Evolutionary conservation across 2,113 vertebrate species (phyloP), one percentile per base, ranked within the genome.

Genomic region (Aleadryas rufinucha): DNA sequence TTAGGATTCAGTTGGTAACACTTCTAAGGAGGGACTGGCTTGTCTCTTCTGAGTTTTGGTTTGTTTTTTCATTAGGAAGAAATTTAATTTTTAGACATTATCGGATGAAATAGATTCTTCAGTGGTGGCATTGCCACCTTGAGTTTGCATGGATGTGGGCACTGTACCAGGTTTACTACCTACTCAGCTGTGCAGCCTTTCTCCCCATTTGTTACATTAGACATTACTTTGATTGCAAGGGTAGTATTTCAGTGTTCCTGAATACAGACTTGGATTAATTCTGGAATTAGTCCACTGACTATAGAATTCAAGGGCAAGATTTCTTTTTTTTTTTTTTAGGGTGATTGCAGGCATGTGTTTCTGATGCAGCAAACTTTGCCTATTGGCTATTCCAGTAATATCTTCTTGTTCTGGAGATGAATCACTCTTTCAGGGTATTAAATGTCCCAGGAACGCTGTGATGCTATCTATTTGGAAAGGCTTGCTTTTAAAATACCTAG

Each of bases 241-340:
- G 52, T 64, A 65, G 31, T 79, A 31, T 96, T 93, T 80, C 70
- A 87, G 22, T 8, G 6, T 59, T 92, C 41, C 70, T 90, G 75
- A 95, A 84, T 66, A 56, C 69, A 81, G 77, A 94, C 41, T 19
- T 76, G 68, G 42, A 60, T 97, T 96, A 80, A 84, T 96, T 95
- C 78, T 93, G 44, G 71, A 93, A 85, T 65, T 83, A 47, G 35
- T 84, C 35, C 35, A 50, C 42, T 96, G 83, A 49, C 86, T 89
- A 49, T 79, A 84, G 53, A 74, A 87, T 15, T 85, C 78, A 79
- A 96, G 30, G n/a, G 31, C 37, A 50, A 50, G 45, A 86, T 66
- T 95, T 15, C 4, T 42, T 70, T 75, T 61, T 35, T 75, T 61
- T 35, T 72, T 63, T 45, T 18, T 91, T 82, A 65, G 44, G 37